Conservation (phyloP, 2,888 invertebrate genomes). For the Celastrina argiolus region DNA sequence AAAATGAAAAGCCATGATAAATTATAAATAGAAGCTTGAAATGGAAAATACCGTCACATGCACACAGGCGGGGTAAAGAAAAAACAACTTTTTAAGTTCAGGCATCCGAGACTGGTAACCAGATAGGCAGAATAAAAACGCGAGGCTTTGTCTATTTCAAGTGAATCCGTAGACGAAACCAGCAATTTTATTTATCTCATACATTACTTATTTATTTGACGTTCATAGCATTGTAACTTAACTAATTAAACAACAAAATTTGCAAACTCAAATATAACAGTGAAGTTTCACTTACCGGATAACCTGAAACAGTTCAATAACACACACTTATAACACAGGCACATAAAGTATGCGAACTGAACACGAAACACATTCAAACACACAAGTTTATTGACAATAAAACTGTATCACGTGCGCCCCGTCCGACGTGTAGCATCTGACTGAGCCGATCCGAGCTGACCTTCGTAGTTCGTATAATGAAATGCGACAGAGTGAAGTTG, state of each 20-base stretch:
- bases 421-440: conserved; percentile 47
- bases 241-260: neutral
- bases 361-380: conserved; percentile 28
- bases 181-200: conserved; percentile 22
- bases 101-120: conserved; percentile 36
- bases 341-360: conserved; percentile 41
- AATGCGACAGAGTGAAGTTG: conserved; percentile 62
- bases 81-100: conserved; percentile 39
- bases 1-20: conserved; percentile 13
- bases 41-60: conserved; percentile 19
- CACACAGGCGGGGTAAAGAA: conserved; percentile 34
- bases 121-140: conserved; percentile 39
- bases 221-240: neutral
- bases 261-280: neutral
- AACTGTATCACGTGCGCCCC: conserved; percentile 30
- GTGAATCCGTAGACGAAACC: conserved; percentile 31
- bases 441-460: conserved; percentile 48
- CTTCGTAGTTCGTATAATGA: conserved; percentile 68
- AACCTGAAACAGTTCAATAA: conserved; percentile 46
- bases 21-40: conserved; percentile 20
- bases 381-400: conserved; percentile 34
- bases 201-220: too few relatives aligned
- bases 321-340: conserved; percentile 46
- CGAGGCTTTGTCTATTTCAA: conserved; percentile 38
- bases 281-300: conserved; percentile 41